Evolutionary conservation across 2,888 invertebrate genomes (phyloP), one percentile per base, ranked within the genome.

Genomic region (Silvanus unidentatus): DNA sequence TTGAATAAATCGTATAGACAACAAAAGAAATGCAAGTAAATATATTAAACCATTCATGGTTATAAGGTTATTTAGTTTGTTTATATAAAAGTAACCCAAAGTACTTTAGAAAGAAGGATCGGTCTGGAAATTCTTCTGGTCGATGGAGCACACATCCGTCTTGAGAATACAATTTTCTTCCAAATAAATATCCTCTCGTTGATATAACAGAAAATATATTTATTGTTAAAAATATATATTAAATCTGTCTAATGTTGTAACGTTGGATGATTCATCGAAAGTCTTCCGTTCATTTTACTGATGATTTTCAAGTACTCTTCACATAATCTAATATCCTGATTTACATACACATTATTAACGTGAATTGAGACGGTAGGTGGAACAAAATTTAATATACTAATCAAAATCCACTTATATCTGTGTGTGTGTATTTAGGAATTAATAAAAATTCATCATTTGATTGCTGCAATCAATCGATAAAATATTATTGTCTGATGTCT

Each of bases 141-240:
- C 55, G 53, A 56, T 53, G 51, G 55, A 54, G 58, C 61, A 60
- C 55, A 64, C 64, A 63, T 64, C 64, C 62, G 58, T 56, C 59
- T 64, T 63, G 12, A 22, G 22, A 22, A 22, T 22, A 22, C 22
- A 22, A 22, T 22, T 22, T 22, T 22, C 4, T 3, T 5, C 22
- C 22, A 22, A 22, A 22, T 22, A 22, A 22, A 22, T 22, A 22
- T 22, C n/a, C n/a, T n/a, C n/a, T n/a, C n/a, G n/a, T n/a, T n/a
- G n/a, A n/a, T n/a, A n/a, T n/a, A n/a, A n/a, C n/a, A n/a, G n/a
- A 22, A 22, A 22, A 22, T 22, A 22, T 22, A 22, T 22, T 8
- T 22, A 22, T 22, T n/a, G n/a, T n/a, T n/a, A n/a, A n/a, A 28
- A 28, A 28, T 28, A 28, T 28, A 10, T 6, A 28, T 28, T 28